Percentiles rank a stretch among this genome's conserved stretches.
Conservation (phyloP, 2,113 vertebrate genomes). For the Hippocampus abdominalis region DNA sequence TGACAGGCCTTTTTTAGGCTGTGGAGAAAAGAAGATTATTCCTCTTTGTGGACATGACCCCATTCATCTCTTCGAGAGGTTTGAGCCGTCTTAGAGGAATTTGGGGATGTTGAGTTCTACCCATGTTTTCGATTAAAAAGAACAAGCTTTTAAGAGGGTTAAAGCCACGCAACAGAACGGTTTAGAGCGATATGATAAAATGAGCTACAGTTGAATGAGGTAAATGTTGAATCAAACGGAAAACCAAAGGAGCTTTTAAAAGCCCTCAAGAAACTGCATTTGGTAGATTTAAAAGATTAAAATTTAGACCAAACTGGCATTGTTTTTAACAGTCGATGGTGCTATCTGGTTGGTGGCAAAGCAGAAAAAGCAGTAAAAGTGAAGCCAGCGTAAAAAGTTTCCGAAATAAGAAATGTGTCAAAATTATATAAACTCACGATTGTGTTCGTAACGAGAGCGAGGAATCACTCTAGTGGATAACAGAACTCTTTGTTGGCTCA, state of each 20-base stretch:
- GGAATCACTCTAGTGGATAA: slow-evolving; percentile 86
- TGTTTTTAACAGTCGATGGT: neutral
- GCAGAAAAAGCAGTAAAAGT: slow-evolving; percentile 29
- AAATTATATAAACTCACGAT: slow-evolving; percentile 48
- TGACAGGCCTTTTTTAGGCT: slow-evolving; percentile 55
- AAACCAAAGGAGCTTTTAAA: neutral
- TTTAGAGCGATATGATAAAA: slow-evolving; percentile 24
- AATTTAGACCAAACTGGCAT: neutral
- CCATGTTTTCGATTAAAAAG: slow-evolving; percentile 53
- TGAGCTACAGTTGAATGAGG: neutral
- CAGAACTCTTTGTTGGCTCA: slow-evolving; percentile 93
- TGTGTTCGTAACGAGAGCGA: slow-evolving; percentile 91
- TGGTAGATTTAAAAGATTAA: slow-evolving; percentile 9
- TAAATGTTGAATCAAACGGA: neutral
- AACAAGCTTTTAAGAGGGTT: slow-evolving; percentile 36
- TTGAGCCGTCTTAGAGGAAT: slow-evolving; percentile 54
- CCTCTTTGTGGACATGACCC: slow-evolving; percentile 61
- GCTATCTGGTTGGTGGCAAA: slow-evolving; percentile 58
- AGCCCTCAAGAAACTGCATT: neutral
- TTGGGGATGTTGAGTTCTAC: slow-evolving; percentile 40
- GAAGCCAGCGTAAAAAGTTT: slow-evolving; percentile 66
- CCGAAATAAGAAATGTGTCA: slow-evolving; percentile 75
- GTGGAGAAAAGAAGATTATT: slow-evolving; percentile 59
- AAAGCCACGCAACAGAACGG: slow-evolving; percentile 25
- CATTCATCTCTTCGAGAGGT: slow-evolving; percentile 56